A percentile compares a stretch with the other conserved stretches of the same genome.
Conservation (phyloP, 2,888 invertebrate species). For the Acleris sparsana region DNA sequence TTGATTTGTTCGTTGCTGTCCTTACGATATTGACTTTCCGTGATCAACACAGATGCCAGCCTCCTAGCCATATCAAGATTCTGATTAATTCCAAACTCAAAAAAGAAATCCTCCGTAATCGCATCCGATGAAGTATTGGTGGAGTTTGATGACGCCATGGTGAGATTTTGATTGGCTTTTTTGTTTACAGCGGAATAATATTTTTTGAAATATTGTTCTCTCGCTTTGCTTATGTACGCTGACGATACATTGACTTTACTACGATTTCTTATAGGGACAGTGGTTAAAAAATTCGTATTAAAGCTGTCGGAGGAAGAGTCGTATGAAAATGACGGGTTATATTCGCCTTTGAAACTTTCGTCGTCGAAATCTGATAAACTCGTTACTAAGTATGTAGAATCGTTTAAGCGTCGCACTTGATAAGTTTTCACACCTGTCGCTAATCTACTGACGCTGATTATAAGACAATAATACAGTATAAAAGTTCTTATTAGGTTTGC, state of each 20-base stretch:
- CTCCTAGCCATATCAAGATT: conserved; percentile 59
- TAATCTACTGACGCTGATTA: conserved; percentile 50
- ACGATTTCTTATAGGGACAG: conserved; percentile 48
- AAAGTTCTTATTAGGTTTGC: conserved; percentile 19
- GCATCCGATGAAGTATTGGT: not conserved
- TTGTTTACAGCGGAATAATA: conserved; percentile 50
- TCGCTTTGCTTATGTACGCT: conserved; percentile 58
- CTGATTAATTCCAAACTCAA: conserved; percentile 35
- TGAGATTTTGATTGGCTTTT: conserved; percentile 40
- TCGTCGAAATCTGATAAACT: conserved; percentile 57
- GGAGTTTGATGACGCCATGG: conserved; percentile 31
- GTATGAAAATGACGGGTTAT: conserved; percentile 39
- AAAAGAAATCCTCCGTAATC: not conserved
- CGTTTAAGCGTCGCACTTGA: conserved; percentile 66
- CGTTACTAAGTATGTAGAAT: conserved; percentile 65
- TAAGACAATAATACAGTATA: conserved; percentile 54
- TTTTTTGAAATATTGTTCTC: conserved; percentile 65
- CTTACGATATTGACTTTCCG: conserved; percentile 38
- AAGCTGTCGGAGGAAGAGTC: conserved; percentile 27
- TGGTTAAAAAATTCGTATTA: conserved; percentile 30
- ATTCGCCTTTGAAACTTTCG: conserved; percentile 38
- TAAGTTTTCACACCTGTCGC: conserved; percentile 62
- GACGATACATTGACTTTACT: conserved; percentile 48
- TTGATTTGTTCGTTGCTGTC: not conserved
- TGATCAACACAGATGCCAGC: conserved; percentile 55